Percentiles rank a stretch among this genome's conserved stretches.
Evolutionary conservation across 2,888 invertebrate genomes (phyloP).

Genomic region (Dryadula phaetusa): DNA sequence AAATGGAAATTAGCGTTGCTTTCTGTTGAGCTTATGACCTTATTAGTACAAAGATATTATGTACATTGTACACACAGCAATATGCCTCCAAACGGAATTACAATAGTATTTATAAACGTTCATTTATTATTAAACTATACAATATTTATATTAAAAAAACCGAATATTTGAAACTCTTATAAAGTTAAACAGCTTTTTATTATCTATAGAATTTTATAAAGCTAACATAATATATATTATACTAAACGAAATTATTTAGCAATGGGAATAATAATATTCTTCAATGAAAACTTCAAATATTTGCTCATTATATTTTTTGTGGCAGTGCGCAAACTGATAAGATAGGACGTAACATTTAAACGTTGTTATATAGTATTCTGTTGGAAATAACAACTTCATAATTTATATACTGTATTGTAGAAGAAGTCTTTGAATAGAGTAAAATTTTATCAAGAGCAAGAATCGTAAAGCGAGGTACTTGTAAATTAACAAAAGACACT

Average conservation of each 20-base stretch:
- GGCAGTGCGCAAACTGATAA: conserved; percentile 16
- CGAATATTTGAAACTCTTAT: too few relatives aligned
- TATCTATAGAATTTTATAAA: too few relatives aligned
- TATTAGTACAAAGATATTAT: too few relatives aligned
- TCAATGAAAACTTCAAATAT: conserved; percentile 12
- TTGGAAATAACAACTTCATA: background rate
- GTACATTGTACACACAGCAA: too few relatives aligned
- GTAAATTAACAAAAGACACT: background rate
- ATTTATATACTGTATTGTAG: background rate
- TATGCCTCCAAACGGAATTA: too few relatives aligned
- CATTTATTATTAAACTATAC: too few relatives aligned
- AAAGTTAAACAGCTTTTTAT: too few relatives aligned
- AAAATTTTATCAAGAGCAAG: background rate
- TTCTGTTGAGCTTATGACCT: too few relatives aligned
- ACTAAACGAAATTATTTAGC: background rate
- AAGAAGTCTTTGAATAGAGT: background rate
- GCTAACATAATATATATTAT: background rate
- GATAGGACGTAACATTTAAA: conserved; percentile 24
- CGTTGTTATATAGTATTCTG: background rate
- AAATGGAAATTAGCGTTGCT: too few relatives aligned
- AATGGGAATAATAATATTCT: background rate
- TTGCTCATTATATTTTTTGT: conserved; percentile 1
- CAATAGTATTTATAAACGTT: too few relatives aligned
- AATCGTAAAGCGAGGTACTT: background rate
- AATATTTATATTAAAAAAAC: too few relatives aligned